phyloP scores from a whole-genome alignment of 2,113 vertebrate species.

The Serinus canaria region DNA sequence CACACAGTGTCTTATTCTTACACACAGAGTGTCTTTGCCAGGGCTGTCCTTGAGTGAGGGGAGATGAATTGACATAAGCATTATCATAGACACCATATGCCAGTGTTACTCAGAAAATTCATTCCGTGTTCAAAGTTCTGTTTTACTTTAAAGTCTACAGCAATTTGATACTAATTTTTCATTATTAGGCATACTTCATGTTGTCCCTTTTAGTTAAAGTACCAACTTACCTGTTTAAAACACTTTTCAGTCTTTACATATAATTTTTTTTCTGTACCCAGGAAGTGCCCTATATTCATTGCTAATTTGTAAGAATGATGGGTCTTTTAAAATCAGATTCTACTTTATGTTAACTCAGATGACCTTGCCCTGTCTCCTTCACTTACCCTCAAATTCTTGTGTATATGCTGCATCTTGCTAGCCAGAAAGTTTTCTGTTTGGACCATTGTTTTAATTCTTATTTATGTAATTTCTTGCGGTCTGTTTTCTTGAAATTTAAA shows the following conservation, averaged over 20 bases:
- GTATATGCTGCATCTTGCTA: accelerated
- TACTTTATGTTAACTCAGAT: background rate
- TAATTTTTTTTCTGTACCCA: background rate
- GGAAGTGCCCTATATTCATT: background rate
- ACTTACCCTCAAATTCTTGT: background rate
- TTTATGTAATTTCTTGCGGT: background rate
- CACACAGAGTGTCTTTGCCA: background rate
- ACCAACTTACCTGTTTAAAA: background rate
- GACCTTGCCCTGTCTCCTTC: background rate
- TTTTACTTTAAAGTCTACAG: background rate
- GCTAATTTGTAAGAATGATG: background rate
- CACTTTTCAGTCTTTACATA: background rate
- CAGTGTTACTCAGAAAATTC: background rate
- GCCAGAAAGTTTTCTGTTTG: background rate
- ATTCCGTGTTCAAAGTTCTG: background rate
- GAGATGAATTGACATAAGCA: background rate
- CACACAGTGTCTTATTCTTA: background rate
- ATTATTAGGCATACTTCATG: background rate
- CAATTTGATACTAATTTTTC: background rate
- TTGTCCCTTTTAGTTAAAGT: background rate
- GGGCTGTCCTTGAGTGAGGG: background rate
- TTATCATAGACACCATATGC: background rate
- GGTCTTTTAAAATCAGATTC: background rate
- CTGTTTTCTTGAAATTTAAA: background rate
- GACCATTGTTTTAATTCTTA: background rate